Percentiles rank a stretch among this genome's conserved stretches.
Evolutionary conservation across 1,140 invertebrate genomes (phyloP).

Genomic region (Periplaneta americana): DNA sequence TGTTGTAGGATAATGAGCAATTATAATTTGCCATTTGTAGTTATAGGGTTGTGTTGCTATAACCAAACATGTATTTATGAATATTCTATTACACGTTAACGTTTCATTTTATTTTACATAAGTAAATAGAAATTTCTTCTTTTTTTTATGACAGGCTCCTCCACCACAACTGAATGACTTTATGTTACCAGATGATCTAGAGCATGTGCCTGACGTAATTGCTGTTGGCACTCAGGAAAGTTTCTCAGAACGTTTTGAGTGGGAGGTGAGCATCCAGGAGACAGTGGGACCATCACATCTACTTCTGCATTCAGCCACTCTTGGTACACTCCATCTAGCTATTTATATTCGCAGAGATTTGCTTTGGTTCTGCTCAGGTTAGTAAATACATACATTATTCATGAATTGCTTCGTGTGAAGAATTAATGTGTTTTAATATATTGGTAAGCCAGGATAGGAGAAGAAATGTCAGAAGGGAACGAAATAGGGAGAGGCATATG

Average conservation of each 20-base stretch:
- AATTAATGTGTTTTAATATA: no score
- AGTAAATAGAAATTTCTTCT: not conserved
- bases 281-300: slow-evolving; percentile 87
- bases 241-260: slow-evolving; percentile 74
- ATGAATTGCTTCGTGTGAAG: no score
- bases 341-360: slow-evolving; percentile 84
- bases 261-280: slow-evolving; percentile 88
- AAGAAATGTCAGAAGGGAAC: no score
- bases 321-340: slow-evolving; percentile 81
- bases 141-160: slow-evolving; percentile 36
- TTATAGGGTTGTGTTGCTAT: no score
- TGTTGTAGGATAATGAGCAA: no score
- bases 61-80: no score
- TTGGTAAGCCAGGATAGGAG: no score
- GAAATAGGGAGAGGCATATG: no score
- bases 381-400: no score
- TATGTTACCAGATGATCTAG: slow-evolving; percentile 73
- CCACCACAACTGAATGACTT: slow-evolving; percentile 75
- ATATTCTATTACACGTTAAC: no score
- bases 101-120: no score
- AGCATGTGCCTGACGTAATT: slow-evolving; percentile 85
- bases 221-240: slow-evolving; percentile 92
- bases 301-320: slow-evolving; percentile 69
- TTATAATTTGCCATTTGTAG: no score
- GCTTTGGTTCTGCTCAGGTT: slow-evolving; percentile 83